These are phyloP conservation scores for Phylloscopus whistleri DNA, from an alignment of 2,113 vertebrate species.

Conservation along the genomic window DNA sequence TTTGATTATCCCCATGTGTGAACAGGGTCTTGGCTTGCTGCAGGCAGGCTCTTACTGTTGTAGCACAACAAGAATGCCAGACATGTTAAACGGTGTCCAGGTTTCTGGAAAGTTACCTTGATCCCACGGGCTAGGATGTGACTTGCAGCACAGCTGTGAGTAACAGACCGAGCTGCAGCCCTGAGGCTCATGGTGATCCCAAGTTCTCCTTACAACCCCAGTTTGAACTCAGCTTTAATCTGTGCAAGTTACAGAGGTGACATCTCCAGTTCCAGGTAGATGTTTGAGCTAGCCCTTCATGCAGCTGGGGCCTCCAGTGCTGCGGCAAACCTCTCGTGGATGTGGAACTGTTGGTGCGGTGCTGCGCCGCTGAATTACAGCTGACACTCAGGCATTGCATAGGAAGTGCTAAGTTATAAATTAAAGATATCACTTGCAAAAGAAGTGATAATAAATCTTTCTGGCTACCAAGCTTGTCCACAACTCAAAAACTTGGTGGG, in stretches of 20 bases:
- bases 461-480: not conserved
- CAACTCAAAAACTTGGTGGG: not conserved
- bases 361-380: not conserved
- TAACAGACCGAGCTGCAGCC: not conserved
- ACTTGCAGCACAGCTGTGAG: not conserved
- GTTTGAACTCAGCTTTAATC: not conserved
- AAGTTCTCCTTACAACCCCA: not conserved
- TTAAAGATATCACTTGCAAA: not conserved
- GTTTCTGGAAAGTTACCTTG: conserved; percentile 3
- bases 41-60: not conserved
- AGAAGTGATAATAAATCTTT: not conserved
- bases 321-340: not conserved
- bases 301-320: not conserved
- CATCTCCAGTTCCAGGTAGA: not conserved
- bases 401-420: not conserved
- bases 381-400: not conserved
- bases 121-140: not conserved
- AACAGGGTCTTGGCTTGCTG: not conserved
- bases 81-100: not conserved
- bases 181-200: not conserved
- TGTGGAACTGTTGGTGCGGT: not conserved
- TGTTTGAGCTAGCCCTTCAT: not conserved
- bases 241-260: not conserved
- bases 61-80: conserved; percentile 4
- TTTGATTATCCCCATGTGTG: not conserved